Base-by-base conservation (phyloP, 2,113 vertebrate species). In the Hirundichthys speculiger region DNA sequence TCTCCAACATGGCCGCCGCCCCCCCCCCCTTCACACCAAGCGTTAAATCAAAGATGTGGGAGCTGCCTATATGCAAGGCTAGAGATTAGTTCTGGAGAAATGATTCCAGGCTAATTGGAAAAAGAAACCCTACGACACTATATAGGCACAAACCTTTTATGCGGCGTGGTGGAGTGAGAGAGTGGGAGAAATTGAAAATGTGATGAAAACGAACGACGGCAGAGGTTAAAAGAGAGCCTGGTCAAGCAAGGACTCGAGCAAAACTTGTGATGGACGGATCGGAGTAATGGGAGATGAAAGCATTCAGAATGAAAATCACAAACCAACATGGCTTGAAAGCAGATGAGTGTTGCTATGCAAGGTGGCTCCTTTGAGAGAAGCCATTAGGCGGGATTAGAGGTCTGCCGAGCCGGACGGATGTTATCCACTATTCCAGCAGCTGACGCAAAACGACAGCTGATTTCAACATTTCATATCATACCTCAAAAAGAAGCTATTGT, bases 21-120 rank as follows among this genome's bases (percentile, higher is more conserved):
- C 64, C 46, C 56, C 71, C 82, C 72, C 78, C 78, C 77, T 72
- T 81, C 77, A 64, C 39, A 18, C 54, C 64, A 69, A 88, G 84
- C 73, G 52, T 89, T 90, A 89, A 90, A 90, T 91, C 85, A 91
- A 83, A 82, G 84, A 69, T 79, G 80, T 73, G 80, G 73, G 79
- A 49, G 82, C 47, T 4, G 63, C 58, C 75, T 77, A 51, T 79
- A 65, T 11, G 61, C 56, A 16, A 51, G 56, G 64, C 53, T n/a
- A n/a, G 30, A 79, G 87, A 88, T 88, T 90, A 87, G 84, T 83
- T 79, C 76, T 46, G 81, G 64, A 69, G 66, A 86, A 88, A 87
- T 87, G 73, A 86, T 19, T 87, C 74, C 52, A 72, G 83, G 74
- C 75, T 88, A 90, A 90, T 91, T 88, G 85, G 83, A 85, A 87